Evolutionary conservation across 2,888 invertebrate species (phyloP).

Genomic region (Heliconius ethilla): DNA sequence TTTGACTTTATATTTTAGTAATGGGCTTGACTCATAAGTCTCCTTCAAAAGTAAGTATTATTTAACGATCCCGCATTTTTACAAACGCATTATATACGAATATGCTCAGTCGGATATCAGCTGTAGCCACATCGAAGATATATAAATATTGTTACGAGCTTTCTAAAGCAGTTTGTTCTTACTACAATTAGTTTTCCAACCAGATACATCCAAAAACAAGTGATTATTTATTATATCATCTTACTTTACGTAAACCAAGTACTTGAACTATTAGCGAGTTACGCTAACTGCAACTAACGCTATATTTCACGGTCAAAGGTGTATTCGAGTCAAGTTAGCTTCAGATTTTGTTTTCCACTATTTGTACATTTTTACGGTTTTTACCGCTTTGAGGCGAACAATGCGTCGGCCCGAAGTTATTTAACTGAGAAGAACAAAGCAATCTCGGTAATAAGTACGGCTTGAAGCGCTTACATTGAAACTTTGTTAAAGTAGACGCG

Average conservation of each 20-base stretch:
- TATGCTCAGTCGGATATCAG: too few species aligned
- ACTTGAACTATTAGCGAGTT: not conserved
- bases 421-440: conserved; percentile 36
- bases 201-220: not conserved
- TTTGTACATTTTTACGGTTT: conserved; percentile 37
- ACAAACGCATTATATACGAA: too few species aligned
- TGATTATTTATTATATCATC: not conserved
- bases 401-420: conserved; percentile 32
- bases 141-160: not conserved
- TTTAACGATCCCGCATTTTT: too few species aligned
- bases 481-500: conserved; percentile 23
- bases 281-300: not conserved
- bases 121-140: too few species aligned
- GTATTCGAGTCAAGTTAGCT: not conserved
- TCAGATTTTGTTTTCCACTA: conserved; percentile 2
- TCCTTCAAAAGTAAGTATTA: not conserved
- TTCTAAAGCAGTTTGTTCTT: not conserved
- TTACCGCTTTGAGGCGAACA: conserved; percentile 33
- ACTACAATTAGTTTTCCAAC: not conserved
- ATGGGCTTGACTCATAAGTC: not conserved
- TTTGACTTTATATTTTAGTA: not conserved
- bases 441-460: conserved; percentile 25
- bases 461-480: conserved; percentile 22
- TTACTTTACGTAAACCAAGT: not conserved
- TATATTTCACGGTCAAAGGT: conserved; percentile 17